Evolutionary conservation across 2,113 vertebrate genomes (phyloP), one percentile per base, ranked within the genome.

Genomic region (Psilopogon haemacephalus): DNA sequence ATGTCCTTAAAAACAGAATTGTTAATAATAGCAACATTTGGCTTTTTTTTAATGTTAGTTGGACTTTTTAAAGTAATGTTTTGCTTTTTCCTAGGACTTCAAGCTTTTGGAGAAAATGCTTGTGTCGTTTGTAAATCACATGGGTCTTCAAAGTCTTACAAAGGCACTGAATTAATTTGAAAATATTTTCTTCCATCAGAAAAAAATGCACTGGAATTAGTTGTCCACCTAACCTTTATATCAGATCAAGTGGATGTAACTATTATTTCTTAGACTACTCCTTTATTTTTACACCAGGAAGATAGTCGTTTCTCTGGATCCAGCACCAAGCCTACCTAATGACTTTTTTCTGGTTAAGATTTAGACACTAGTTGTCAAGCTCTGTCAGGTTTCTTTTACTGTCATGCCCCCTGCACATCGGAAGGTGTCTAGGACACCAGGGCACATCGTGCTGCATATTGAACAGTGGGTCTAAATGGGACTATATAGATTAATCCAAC

Each of bases 241-340:
- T 32, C 58, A 33, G 18, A 33, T 26, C 17, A 37, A 37, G 24
- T 11, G 69, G 21, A 30, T 20, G 3, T 33, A 35, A 50, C 11
- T 15, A 9, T 67, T n/a, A 38, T 54, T 19, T 12, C 10, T 5
- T 30, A 78, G 38, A 35, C 18, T 28, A 33, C 24, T 46, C 72
- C 30, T 84, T 27, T 75, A 30, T 55, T 91, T 76, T 88, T 33
- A 54, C 11, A 64, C 10, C 3, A 33, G 6, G 6, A 30, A 33
- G 7, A 46, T 7, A 30, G 38, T 42, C 38, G 16, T 10, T 5
- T 30, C 0, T 4, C 23, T 2, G 1, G 3, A 3, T 26, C 33
- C 32, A 63, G 27, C 46, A 84, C 35, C 30, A 83, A 59, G 27
- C 12, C 17, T 26, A 55, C 16, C 8, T 50, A 52, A 10, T 30